Evolutionary conservation across 2,113 vertebrate genomes (phyloP).

Genomic region (Hemichromis elongatus): DNA sequence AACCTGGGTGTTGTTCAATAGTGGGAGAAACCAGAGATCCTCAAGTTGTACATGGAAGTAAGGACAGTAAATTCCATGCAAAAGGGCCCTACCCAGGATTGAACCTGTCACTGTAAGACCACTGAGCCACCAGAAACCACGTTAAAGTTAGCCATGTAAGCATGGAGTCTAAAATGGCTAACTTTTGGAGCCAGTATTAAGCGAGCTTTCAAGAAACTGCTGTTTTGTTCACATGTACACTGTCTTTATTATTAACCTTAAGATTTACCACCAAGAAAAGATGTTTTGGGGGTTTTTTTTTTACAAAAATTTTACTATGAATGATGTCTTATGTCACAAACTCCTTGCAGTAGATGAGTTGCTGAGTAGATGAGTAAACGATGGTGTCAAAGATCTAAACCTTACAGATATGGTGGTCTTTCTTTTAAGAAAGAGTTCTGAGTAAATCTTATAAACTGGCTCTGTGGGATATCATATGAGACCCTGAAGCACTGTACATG

Average conservation of each 20-base stretch:
- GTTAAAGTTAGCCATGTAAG: background rate
- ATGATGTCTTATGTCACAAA: background rate
- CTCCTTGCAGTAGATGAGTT: background rate
- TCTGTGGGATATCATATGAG: constrained; percentile 6
- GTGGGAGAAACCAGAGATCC: background rate
- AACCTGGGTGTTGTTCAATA: background rate
- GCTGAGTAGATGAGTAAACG: background rate
- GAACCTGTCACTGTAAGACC: background rate
- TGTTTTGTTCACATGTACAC: background rate
- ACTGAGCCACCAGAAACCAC: background rate
- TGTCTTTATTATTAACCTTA: background rate
- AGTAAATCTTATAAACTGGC: background rate
- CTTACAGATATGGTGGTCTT: background rate
- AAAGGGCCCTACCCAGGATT: rapidly evolving
- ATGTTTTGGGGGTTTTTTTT: background rate
- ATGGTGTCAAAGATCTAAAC: background rate
- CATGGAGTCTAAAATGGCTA: background rate
- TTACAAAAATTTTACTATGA: background rate
- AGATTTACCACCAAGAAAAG: background rate
- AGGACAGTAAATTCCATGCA: background rate
- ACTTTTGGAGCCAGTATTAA: background rate
- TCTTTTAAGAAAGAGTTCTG: background rate
- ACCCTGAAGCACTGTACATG: constrained; percentile 11
- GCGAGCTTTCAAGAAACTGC: background rate
- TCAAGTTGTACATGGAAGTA: background rate